phyloP scores from a whole-genome alignment of 1,140 invertebrate species.

The Drosophila ananassae region DNA sequence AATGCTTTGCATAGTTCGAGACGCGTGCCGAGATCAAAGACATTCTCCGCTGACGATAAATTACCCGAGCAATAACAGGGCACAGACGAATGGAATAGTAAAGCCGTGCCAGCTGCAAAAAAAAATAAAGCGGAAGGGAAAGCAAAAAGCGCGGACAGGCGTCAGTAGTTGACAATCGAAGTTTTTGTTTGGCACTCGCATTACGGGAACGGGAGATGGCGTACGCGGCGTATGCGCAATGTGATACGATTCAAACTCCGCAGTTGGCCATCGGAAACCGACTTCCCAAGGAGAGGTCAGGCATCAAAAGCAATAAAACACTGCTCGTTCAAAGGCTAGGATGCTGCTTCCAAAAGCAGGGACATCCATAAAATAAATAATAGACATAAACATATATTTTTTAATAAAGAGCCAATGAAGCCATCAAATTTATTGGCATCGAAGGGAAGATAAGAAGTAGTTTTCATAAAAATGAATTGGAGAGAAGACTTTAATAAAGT shows the following conservation, averaged over 20 bases:
- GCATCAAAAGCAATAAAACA: constrained; percentile 68
- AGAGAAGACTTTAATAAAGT: background rate
- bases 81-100: constrained; percentile 4
- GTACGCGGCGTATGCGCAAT: constrained; percentile 63
- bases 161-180: constrained; percentile 62
- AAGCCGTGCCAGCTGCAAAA: constrained; percentile 9
- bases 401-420: constrained; percentile 11
- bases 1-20: constrained; percentile 64
- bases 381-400: constrained; percentile 6
- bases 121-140: constrained; percentile 27
- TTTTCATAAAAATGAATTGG: background rate
- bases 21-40: constrained; percentile 60
- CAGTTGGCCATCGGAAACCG: constrained; percentile 22
- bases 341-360: constrained; percentile 5
- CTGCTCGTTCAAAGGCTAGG: background rate
- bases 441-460: background rate
- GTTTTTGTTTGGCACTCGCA: constrained; percentile 56
- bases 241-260: constrained; percentile 33
- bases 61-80: constrained; percentile 70
- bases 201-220: constrained; percentile 31
- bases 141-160: constrained; percentile 32
- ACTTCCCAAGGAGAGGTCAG: constrained; percentile 27
- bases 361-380: constrained; percentile 22
- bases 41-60: constrained; percentile 58
- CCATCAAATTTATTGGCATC: background rate